A percentile compares a stretch with the other conserved stretches of the same genome.
Evolutionary conservation across 2,113 vertebrate genomes (phyloP).

Genomic region (cattle (Bos taurus)): ARS-UCD2.0 NC_037348.1:50557001-50557500

Average conservation of each 20-base stretch:
- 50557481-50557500: not conserved
- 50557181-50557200: not conserved
- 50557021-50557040: not conserved
- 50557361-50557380: not conserved
- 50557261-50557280: not conserved
- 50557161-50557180: not conserved
- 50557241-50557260: not conserved
- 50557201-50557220: not conserved
- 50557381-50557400: not conserved
- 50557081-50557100: not conserved
- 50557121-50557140: not conserved
- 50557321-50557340: not conserved
- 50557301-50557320: not conserved
- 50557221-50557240: not conserved
- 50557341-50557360: not conserved
- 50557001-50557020: not conserved
- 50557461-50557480: not conserved
- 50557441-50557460: not conserved
- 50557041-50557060: not conserved
- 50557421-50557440: not conserved
- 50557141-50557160: not conserved
- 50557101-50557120: not conserved
- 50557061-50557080: not conserved
- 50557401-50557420: not conserved
- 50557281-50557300: not conserved